These are phyloP conservation scores for Microtus pennsylvanicus DNA, from an alignment of 2,113 vertebrate species.

Conservation along the genomic window DNA sequence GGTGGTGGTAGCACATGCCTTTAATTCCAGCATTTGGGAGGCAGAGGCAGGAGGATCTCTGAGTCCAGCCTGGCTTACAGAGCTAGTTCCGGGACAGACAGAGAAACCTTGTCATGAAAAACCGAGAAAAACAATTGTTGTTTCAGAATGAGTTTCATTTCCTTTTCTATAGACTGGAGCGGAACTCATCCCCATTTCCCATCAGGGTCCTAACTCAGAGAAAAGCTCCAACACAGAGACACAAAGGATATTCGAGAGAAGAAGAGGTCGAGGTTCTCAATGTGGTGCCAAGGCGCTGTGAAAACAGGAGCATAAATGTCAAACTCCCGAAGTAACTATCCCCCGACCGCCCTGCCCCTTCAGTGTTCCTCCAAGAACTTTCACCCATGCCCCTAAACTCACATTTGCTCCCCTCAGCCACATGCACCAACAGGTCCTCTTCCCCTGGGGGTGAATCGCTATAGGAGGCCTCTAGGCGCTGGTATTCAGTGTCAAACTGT, in stretches of 20 bases:
- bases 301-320: constrained; percentile 61
- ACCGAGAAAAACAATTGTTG: background rate
- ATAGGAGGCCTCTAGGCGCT: constrained; percentile 96
- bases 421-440: constrained; percentile 94
- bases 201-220: constrained; percentile 5
- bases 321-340: constrained; percentile 11
- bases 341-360: background rate
- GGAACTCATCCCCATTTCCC: constrained; percentile 7
- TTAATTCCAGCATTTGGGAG: too few relatives aligned
- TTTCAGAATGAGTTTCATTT: constrained; percentile 33
- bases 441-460: constrained; percentile 96
- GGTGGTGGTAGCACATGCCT: too few relatives aligned
- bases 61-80: too few relatives aligned
- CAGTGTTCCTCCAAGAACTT: background rate
- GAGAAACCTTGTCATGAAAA: too few relatives aligned
- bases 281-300: constrained; percentile 98
- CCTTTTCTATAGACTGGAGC: background rate
- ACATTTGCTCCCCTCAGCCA: constrained; percentile 97
- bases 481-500: constrained; percentile 97
- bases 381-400: constrained; percentile 71
- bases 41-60: too few relatives aligned
- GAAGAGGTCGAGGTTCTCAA: constrained; percentile 98
- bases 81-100: too few relatives aligned
- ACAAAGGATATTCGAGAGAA: constrained; percentile 99
- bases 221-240: background rate